Evolutionary conservation across 2,888 invertebrate genomes (phyloP), one percentile per base, ranked within the genome.

Genomic region (Dione juno): DNA sequence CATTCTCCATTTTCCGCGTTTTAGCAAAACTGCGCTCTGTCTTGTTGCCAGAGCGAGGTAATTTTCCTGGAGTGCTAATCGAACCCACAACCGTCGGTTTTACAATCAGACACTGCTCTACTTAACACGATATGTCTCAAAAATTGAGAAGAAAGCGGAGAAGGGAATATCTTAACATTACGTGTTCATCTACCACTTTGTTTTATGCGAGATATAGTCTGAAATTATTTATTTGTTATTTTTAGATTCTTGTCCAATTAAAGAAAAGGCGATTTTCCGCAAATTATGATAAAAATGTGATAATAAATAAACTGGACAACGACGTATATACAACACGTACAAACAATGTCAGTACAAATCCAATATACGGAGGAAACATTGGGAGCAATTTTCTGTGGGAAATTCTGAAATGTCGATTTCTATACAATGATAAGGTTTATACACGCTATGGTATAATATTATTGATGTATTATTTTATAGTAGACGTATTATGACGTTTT

Each of bases 281-380:
- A 41, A 41, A 58, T 48, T 43, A 59, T 52, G 28, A 21, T 35
- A 59, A n/a, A 59, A 41, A 59, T 28, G 52, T 16, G n/a, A 58
- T n/a, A 58, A 50, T 58, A 58, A 50, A 67, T 59, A 57, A 40
- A 48, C n/a, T 35, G 28, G 28, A 66, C 57, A 66, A 48, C 40
- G 64, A 67, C 67, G 21, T 65, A 48, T 64, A 63, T 58, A 40
- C 57, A 48, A 21, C 41, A 41, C 48, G 57, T 63, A 67, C 57
- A 64, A 43, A 19, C 63, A 63, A 50, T 54, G 63, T 13, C 67
- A 68, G 65, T 67, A 67, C 58, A 71, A 71, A 64, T 63, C 67
- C 57, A 66, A 67, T 67, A 71, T 71, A 71, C 65, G 57, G 64
- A 67, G 64, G 64, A 67, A 67, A 58, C 59, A 65, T 67, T 67